Evolutionary conservation across 1,140 invertebrate species (phyloP).

Genomic region (Cepaea nemoralis): DNA sequence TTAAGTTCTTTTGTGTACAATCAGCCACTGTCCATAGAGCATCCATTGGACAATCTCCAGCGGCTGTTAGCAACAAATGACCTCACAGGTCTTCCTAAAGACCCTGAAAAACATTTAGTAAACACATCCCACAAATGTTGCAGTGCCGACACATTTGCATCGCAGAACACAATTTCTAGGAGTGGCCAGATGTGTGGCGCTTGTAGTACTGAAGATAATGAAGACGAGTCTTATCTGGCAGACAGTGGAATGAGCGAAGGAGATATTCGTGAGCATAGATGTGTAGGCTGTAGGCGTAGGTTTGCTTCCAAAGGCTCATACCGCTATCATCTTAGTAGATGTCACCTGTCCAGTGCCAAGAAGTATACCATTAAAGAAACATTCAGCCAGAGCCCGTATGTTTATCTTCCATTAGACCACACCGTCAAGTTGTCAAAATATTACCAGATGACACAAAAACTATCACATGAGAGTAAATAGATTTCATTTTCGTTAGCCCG

Average conservation of each 20-base stretch:
- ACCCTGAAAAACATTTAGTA: slow-evolving; percentile 34
- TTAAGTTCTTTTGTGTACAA: slow-evolving; percentile 67
- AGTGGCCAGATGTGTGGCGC: not conserved
- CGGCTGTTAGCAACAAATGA: slow-evolving; percentile 86
- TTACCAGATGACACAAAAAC: slow-evolving; percentile 68
- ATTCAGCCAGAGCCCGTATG: slow-evolving; percentile 75
- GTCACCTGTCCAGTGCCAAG: slow-evolving; percentile 81
- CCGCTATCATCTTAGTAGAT: slow-evolving; percentile 94
- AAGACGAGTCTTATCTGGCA: slow-evolving; percentile 45
- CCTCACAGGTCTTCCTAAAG: slow-evolving; percentile 20
- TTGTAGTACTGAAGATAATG: slow-evolving; percentile 38
- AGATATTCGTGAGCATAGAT: slow-evolving; percentile 76
- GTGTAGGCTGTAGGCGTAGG: slow-evolving; percentile 94
- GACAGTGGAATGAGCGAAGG: slow-evolving; percentile 45
- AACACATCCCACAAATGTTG: slow-evolving; percentile 13
- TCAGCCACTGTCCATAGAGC: slow-evolving; percentile 66
- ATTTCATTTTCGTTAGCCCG: no score
- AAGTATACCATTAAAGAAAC: slow-evolving; percentile 84
- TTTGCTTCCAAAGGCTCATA: slow-evolving; percentile 97
- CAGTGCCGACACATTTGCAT: slow-evolving; percentile 40
- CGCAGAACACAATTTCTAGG: slow-evolving; percentile 55
- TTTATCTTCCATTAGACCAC: slow-evolving; percentile 68
- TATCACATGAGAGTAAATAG: slow-evolving; percentile 61
- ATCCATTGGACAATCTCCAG: slow-evolving; percentile 90
- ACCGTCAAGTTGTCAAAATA: slow-evolving; percentile 68